Evolutionary conservation across 2,113 vertebrate species (phyloP), one percentile per base, ranked within the genome.

Genomic region (Elaphurus davidianus): DNA sequence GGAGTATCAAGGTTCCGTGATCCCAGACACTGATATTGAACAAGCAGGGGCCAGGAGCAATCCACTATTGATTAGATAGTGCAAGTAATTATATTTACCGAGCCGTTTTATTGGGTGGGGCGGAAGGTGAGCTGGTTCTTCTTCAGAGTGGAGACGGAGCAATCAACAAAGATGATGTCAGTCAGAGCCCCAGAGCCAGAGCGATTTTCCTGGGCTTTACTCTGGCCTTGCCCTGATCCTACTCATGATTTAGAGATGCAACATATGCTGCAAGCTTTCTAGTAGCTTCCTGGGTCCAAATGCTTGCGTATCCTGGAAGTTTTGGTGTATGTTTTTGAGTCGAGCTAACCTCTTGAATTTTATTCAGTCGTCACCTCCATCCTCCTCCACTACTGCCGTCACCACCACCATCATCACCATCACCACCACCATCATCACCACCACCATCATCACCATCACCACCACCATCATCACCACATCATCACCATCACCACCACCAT

Each of bases 51-150:
- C 99, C 98, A 98, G 92, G 97, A 99, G 99, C 98, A 98, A 98
- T 98, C 98, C 17, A 36, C 97, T 98, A 99, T 99, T 98, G 99
- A 99, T 99, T 98, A 98, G 98, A 96, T 64, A 86, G 98, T 54
- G 87, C 96, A 95, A 98, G 99, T 99, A 98, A 98, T 98, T 99
- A 98, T 98, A 97, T 98, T 98, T 98, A 97, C 96, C 13, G 47
- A 86, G 97, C 97, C 21, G 28, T 98, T 98, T 98, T 98, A 99
- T 98, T 98, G 98, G 98, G 98, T 97, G 98, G 98, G 98, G 98
- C 98, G 96, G 96, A 91, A 92, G 85, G 95, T 90, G 96, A 98
- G 96, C 97, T 67, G 40, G 91, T 94, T 98, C 98, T 98, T 98
- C 98, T 96, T 97, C 78, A 36, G 93, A 96, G 98, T 55, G 60